Base-by-base conservation (phyloP, 2,113 vertebrate species). In the Zosterops lateralis region DNA sequence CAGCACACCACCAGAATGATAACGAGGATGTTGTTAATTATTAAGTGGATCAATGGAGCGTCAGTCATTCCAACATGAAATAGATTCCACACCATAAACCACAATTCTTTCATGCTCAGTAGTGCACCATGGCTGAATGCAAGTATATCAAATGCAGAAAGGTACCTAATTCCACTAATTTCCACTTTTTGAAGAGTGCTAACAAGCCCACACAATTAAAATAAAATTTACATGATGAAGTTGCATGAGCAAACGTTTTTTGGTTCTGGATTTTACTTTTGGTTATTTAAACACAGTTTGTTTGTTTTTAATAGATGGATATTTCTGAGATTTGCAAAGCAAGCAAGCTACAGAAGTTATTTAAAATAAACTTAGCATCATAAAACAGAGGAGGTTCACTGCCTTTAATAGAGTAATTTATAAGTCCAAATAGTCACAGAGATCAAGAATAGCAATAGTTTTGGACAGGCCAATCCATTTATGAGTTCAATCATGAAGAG, bases 21-120 rank as follows among this genome's bases (percentile, higher is more conserved):
- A 58, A 92, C 6, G 2, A 72, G 29, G 12, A 93, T 32, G 18
- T 7, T 82, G 77, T 95, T 95, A 95, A 97, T 76, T 91, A 91
- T 89, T 90, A 84, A 77, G 48, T 32, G 36, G 47, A 94, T 74
- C 92, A 95, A 94, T 31, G 42, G 65, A 56, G 48, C 18, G 66
- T 61, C 88, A 95, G 34, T 94, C 92, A 97, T 58, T 58, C 93
- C 72, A 96, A 82, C 20, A 44, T 26, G 45, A 36, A 90, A 73
- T 6, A 91, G 53, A 66, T 89, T 58, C 96, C 88, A 93, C 22
- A 83, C 22, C 65, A 77, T 81, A 92, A 95, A 90, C 66, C 91
- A 86, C 57, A 92, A 66, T 92, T 92, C 73, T 60, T 87, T 96
- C 93, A 93, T 51, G 56, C 64, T 32, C 87, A 87, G 62, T 77